phyloP scores from a whole-genome alignment of 2,888 invertebrate species.

The Malacosoma neustria region DNA sequence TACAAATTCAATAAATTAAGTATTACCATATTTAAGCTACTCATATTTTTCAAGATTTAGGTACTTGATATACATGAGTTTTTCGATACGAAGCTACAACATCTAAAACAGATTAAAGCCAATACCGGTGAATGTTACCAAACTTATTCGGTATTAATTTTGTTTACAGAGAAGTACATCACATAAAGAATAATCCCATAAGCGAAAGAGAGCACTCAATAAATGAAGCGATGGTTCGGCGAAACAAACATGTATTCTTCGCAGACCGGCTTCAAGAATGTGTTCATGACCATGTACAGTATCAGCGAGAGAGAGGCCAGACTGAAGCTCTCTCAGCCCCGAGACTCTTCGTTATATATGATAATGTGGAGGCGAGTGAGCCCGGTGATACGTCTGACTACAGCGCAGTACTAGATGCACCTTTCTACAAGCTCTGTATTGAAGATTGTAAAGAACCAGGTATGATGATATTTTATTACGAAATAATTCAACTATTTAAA shows the following conservation, averaged over 20 bases:
- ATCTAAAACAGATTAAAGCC: too few species aligned
- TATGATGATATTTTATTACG: slow-evolving; percentile 20
- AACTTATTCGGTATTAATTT: slow-evolving; percentile 5
- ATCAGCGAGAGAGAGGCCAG: slow-evolving; percentile 40
- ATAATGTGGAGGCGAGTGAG: slow-evolving; percentile 82
- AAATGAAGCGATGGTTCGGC: slow-evolving; percentile 68
- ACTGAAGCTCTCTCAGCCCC: slow-evolving; percentile 76
- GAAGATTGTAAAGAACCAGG: slow-evolving; percentile 69
- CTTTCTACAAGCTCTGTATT: slow-evolving; percentile 77
- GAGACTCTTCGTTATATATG: slow-evolving; percentile 80
- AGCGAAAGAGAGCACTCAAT: slow-evolving; percentile 62
- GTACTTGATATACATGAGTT: too few species aligned
- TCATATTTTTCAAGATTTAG: too few species aligned
- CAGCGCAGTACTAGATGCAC: slow-evolving; percentile 73
- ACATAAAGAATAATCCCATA: slow-evolving; percentile 62
- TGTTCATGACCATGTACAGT: slow-evolving; percentile 77
- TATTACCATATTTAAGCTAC: too few species aligned
- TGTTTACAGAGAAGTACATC: slow-evolving; percentile 69
- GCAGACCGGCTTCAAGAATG: slow-evolving; percentile 82
- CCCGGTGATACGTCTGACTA: slow-evolving; percentile 76
- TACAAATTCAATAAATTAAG: too few species aligned
- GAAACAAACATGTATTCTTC: slow-evolving; percentile 78
- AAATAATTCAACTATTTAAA: too few species aligned
- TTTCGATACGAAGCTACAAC: too few species aligned
- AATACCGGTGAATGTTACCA: too few species aligned